Evolutionary conservation across 2,797 vertebrate species (phyloP).

Genomic region (Platyrinchus mystaceus): DNA sequence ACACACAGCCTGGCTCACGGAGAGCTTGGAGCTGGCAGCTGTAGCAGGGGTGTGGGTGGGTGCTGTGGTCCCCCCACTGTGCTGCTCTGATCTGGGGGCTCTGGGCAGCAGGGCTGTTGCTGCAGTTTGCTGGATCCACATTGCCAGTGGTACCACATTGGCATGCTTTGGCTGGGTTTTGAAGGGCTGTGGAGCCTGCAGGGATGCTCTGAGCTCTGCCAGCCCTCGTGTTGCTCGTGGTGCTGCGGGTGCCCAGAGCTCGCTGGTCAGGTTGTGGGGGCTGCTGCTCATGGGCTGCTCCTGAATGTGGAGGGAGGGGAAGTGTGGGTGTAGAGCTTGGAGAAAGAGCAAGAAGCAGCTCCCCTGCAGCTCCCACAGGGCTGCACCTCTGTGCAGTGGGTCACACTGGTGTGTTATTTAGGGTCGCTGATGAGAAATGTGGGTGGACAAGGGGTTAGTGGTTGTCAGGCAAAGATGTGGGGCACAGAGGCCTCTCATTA

Average conservation of each 20-base stretch:
- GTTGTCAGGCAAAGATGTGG: rapidly evolving
- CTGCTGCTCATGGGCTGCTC: not conserved
- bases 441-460: not conserved
- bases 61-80: rapidly evolving
- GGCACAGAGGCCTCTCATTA: not conserved
- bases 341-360: not conserved
- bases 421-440: rapidly evolving
- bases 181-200: not conserved
- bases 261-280: rapidly evolving
- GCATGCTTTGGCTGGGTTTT: rapidly evolving
- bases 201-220: rapidly evolving
- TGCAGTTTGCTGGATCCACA: rapidly evolving
- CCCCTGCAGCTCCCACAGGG: rapidly evolving
- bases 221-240: rapidly evolving
- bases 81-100: not conserved
- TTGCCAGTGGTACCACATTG: rapidly evolving
- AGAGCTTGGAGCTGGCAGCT: rapidly evolving
- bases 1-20: rapidly evolving
- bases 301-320: rapidly evolving
- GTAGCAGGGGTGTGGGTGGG: rapidly evolving
- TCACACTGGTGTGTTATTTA: rapidly evolving
- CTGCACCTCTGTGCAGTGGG: not conserved
- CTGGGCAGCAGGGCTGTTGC: rapidly evolving
- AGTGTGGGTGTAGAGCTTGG: rapidly evolving
- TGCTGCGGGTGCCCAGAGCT: not conserved